Percentiles rank a stretch among this genome's conserved stretches.
phyloP scores from a whole-genome alignment of 2,797 vertebrate genomes.

The Alca torda region DNA sequence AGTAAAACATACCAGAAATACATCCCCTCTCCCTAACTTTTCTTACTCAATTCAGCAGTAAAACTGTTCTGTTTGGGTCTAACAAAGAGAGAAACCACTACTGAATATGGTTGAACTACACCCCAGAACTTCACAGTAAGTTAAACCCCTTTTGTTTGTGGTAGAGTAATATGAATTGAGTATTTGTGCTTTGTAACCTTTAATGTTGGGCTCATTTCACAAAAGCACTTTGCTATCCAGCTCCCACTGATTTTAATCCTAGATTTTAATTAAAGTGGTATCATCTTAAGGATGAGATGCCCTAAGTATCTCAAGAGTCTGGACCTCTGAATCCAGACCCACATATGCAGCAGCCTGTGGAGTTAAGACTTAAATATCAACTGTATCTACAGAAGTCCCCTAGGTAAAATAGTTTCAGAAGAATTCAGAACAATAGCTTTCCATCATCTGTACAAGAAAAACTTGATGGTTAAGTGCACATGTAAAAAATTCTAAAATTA shows the following conservation, averaged over 20 bases:
- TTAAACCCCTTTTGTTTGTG: neutral
- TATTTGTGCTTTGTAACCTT: conserved; percentile 7
- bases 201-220: neutral
- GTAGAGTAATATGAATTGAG: neutral
- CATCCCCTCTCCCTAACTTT: neutral
- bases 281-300: neutral
- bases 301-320: neutral
- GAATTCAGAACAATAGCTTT: neutral
- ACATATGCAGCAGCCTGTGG: neutral
- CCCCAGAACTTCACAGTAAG: neutral
- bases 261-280: conserved; percentile 8
- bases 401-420: neutral
- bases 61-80: neutral
- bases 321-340: neutral
- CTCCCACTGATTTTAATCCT: conserved; percentile 16
- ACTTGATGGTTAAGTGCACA: neutral
- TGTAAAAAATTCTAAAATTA: neutral
- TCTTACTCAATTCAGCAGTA: neutral
- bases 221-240: conserved; percentile 8
- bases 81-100: neutral
- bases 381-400: neutral
- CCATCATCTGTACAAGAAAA: neutral
- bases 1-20: neutral
- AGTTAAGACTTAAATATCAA: neutral
- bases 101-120: neutral